Percentiles rank a stretch among this genome's conserved stretches.
Conservation (phyloP, 1,140 invertebrate genomes). For the Araneus ventricosus region DNA sequence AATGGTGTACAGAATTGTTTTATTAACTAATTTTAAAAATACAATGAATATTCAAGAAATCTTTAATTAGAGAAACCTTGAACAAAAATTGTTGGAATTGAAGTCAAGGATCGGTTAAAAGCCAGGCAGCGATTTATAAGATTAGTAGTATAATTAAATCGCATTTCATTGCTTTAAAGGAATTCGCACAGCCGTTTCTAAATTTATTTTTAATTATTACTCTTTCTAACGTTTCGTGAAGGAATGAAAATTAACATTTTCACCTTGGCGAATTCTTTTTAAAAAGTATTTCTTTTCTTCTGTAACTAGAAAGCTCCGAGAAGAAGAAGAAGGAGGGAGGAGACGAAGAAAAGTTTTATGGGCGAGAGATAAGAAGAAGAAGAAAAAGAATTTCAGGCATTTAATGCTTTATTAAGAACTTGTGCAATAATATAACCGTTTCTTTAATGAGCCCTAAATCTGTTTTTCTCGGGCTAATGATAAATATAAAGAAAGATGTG, state of each 20-base stretch:
- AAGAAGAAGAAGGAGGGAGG: not conserved
- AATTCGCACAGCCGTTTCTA: not conserved
- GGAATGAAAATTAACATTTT: constrained; percentile 40
- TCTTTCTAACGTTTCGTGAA: not conserved
- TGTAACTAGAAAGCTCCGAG: not conserved
- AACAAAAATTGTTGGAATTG: not conserved
- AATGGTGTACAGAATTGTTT: no score
- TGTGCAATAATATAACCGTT: constrained; percentile 24
- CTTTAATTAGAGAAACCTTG: no score
- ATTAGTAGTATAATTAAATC: constrained; percentile 28
- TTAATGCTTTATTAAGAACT: constrained; percentile 57
- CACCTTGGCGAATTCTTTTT: not conserved
- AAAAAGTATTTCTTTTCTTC: not conserved
- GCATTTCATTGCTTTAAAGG: not conserved
- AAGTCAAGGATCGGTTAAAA: not conserved
- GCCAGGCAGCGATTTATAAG: not conserved
- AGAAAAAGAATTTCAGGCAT: not conserved
- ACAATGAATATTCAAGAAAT: no score
- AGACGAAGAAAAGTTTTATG: not conserved
- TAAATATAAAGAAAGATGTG: not conserved
- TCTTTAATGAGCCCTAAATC: not conserved
- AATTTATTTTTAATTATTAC: constrained; percentile 29
- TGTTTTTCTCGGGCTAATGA: constrained; percentile 19
- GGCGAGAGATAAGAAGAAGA: not conserved
- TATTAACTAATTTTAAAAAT: no score